These are phyloP conservation scores for Heteromyza rotundicornis DNA, from an alignment of 2,888 invertebrate species.

Conservation along the genomic window DNA sequence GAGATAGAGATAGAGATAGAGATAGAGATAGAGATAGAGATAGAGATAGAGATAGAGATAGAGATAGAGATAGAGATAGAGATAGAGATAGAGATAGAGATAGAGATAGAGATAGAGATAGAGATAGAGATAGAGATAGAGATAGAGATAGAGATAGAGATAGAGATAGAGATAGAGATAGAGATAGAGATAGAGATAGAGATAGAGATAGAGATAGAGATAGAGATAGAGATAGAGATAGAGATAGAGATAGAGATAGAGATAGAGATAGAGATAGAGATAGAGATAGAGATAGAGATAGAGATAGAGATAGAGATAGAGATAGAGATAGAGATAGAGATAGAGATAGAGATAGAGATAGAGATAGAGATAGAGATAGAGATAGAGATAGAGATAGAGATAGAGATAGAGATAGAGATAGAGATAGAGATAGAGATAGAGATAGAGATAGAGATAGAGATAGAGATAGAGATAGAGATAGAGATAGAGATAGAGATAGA, in stretches of 20 bases:
- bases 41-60: not conserved
- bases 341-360: not conserved
- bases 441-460: not conserved
- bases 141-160: not conserved
- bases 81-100: not conserved
- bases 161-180: not conserved
- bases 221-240: not conserved
- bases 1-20: not conserved
- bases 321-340: not conserved
- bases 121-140: not conserved
- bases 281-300: not conserved
- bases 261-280: not conserved
- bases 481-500: not conserved
- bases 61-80: not conserved
- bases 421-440: not conserved
- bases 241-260: not conserved
- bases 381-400: not conserved
- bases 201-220: not conserved
- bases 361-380: not conserved
- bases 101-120: not conserved
- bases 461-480: not conserved
- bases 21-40: not conserved
- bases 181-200: not conserved
- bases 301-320: not conserved
- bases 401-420: not conserved